phyloP scores from a whole-genome alignment of 1,140 invertebrate species.

The Megathymus violae region DNA sequence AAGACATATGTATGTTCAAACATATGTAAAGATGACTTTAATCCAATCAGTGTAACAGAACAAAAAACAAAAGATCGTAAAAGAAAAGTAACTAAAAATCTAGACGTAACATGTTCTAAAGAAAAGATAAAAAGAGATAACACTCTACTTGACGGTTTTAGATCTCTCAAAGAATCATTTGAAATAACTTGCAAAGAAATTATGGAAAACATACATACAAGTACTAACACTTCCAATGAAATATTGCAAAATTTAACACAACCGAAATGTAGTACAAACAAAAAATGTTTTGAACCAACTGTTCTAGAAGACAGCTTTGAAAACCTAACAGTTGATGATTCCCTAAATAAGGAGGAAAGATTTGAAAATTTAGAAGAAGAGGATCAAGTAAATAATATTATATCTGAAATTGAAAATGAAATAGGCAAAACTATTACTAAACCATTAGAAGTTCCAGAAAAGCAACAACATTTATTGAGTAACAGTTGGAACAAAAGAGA shows the following conservation, averaged over 20 bases:
- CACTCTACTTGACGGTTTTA: conserved; percentile 55
- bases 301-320: not conserved
- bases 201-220: conserved; percentile 44
- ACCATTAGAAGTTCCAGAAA: conserved; percentile 16
- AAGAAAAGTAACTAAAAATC: conserved; percentile 51
- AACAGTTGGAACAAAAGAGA: conserved; percentile 10
- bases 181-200: conserved; percentile 47
- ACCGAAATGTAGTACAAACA: conserved; percentile 1
- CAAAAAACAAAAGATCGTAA: conserved; percentile 52
- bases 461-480: conserved; percentile 9
- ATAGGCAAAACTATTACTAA: conserved; percentile 38
- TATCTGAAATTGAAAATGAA: conserved; percentile 68
- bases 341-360: conserved; percentile 17
- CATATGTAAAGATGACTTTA: not conserved
- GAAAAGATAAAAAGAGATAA: conserved; percentile 67
- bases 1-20: too few species aligned
- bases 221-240: conserved; percentile 43
- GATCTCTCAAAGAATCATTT: conserved; percentile 55
- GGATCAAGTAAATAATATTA: conserved; percentile 55
- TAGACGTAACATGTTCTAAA: conserved; percentile 46
- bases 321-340: not conserved
- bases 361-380: conserved; percentile 49
- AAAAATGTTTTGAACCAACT: too few species aligned
- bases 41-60: conserved; percentile 23
- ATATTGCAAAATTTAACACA: conserved; percentile 38